Percentiles rank a stretch among this genome's conserved stretches.
Evolutionary conservation across 2,113 vertebrate genomes (phyloP).

Genomic region (Melanerpes formicivorus): DNA sequence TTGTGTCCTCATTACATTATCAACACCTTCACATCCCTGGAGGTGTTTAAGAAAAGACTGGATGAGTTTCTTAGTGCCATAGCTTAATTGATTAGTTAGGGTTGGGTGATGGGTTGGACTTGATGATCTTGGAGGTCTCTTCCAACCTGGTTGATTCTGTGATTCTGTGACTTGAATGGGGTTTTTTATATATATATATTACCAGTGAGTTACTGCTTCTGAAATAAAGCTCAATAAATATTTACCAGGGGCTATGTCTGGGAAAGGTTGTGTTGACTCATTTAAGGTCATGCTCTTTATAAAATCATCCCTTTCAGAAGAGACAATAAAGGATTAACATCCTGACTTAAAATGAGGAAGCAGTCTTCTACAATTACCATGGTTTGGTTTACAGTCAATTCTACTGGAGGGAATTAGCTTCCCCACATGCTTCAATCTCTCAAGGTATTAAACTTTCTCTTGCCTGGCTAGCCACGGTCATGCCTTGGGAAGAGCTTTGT

Average conservation of each 20-base stretch:
- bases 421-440: neutral
- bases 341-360: neutral
- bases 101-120: no score
- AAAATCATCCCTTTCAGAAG: neutral
- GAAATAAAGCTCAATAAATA: slow-evolving; percentile 46
- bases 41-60: no score
- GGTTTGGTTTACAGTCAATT: neutral
- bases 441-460: slow-evolving; percentile 34
- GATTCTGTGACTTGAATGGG: neutral
- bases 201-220: neutral
- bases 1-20: no score
- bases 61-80: no score
- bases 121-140: no score
- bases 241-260: neutral
- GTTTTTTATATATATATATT: neutral
- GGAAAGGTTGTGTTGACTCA: slow-evolving; percentile 17
- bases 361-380: neutral
- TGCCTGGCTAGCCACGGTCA: neutral
- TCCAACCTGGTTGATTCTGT: no score
- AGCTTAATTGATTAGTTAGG: no score
- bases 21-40: no score
- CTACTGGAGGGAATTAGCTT: neutral
- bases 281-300: slow-evolving; percentile 25
- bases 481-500: slow-evolving; percentile 23
- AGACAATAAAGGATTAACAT: neutral